Conservation (phyloP, 2,888 invertebrate species). For the Aphodius sticticus region DNA sequence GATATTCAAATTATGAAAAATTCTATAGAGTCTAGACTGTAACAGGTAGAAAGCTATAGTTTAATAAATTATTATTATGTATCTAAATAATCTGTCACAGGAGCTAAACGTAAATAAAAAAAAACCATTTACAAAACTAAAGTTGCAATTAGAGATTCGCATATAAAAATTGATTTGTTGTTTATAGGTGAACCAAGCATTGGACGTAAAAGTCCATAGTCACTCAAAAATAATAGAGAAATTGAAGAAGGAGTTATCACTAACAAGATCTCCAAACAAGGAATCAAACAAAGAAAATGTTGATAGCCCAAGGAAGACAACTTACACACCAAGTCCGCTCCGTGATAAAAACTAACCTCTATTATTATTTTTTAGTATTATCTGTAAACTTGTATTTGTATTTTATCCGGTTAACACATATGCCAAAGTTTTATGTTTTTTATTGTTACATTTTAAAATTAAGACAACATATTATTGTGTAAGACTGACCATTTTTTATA, state of each 20-base stretch:
- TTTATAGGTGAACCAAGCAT: slow-evolving; percentile 52
- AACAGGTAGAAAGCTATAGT: too few species aligned
- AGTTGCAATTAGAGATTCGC: neutral
- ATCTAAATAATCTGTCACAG: slow-evolving; percentile 9
- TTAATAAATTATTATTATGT: neutral
- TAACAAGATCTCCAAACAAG: slow-evolving; percentile 53
- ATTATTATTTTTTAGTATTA: slow-evolving; percentile 7
- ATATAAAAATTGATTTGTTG: slow-evolving; percentile 24
- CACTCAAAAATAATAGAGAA: slow-evolving; percentile 60
- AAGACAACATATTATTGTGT: neutral
- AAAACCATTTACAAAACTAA: too few species aligned
- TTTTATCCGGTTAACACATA: neutral
- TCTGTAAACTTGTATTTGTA: neutral
- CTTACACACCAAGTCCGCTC: slow-evolving; percentile 58
- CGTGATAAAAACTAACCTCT: slow-evolving; percentile 58
- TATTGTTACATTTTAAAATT: neutral
- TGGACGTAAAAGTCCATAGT: slow-evolving; percentile 49
- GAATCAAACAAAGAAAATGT: slow-evolving; percentile 63
- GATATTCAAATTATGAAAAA: too few species aligned
- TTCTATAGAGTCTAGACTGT: too few species aligned
- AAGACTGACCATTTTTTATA: neutral
- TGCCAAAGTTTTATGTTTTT: slow-evolving; percentile 17
- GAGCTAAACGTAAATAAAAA: neutral
- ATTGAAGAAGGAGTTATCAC: slow-evolving; percentile 53
- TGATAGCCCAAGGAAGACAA: slow-evolving; percentile 54